These are phyloP conservation scores for Byasa hedistus DNA, from an alignment of 2,888 invertebrate species.

Conservation along the genomic window DNA sequence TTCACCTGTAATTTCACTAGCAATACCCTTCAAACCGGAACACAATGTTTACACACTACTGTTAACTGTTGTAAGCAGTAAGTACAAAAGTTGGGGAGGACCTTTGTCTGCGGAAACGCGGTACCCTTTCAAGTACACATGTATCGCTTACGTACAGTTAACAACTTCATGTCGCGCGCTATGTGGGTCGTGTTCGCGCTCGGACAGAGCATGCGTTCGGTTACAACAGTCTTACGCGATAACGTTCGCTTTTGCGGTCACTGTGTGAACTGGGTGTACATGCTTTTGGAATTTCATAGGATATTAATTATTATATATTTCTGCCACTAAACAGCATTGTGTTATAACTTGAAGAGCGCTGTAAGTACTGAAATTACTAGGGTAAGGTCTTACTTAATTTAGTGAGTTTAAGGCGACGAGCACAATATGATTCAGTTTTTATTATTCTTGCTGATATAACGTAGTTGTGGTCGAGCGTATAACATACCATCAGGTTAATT, in stretches of 20 bases:
- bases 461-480: too few species aligned
- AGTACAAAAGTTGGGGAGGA: constrained; percentile 4
- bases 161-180: constrained; percentile 25
- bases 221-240: constrained; percentile 29
- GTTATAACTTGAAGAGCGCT: too few species aligned
- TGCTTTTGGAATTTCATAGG: neutral
- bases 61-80: neutral
- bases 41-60: too few species aligned
- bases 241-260: constrained; percentile 42
- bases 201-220: constrained; percentile 29
- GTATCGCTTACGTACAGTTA: constrained; percentile 24
- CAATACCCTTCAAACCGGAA: too few species aligned
- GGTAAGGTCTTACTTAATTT: too few species aligned
- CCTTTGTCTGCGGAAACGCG: constrained; percentile 5
- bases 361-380: too few species aligned
- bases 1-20: too few species aligned
- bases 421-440: too few species aligned
- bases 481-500: too few species aligned
- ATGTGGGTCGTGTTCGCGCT: constrained; percentile 26
- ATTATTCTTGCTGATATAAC: too few species aligned
- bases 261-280: constrained; percentile 49
- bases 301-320: neutral
- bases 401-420: too few species aligned
- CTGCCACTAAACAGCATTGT: neutral
- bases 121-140: constrained; percentile 13